Percentiles rank a stretch among this genome's conserved stretches.
phyloP scores from a whole-genome alignment of 2,888 invertebrate genomes.

The Anodontia alba region DNA sequence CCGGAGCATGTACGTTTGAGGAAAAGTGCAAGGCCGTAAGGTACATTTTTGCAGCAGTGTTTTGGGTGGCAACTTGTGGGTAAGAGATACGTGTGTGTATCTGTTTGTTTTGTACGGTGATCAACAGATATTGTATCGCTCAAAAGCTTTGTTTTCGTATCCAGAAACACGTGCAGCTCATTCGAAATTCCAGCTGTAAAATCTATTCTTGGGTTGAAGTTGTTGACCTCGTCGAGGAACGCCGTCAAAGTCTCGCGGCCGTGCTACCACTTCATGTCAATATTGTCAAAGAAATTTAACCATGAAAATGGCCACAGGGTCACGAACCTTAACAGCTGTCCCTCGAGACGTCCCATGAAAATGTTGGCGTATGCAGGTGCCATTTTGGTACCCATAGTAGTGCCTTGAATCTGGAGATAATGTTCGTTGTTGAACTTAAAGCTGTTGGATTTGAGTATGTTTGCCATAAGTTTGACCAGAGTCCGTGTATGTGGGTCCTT shows the following conservation, averaged over 20 bases:
- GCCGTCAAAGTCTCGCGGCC: not conserved
- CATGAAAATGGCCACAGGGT: constrained; percentile 24
- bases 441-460: constrained; percentile 31
- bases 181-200: constrained; percentile 12
- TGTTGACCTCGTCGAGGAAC: not conserved
- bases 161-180: not conserved
- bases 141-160: constrained; percentile 1
- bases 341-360: constrained; percentile 48
- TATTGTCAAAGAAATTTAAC: constrained; percentile 46
- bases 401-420: constrained; percentile 18
- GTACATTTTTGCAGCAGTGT: no score
- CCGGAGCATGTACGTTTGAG: no score
- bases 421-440: constrained; percentile 40
- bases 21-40: no score
- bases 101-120: no score
- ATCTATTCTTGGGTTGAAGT: not conserved
- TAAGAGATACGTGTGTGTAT: no score
- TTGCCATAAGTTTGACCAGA: constrained; percentile 23
- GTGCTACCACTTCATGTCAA: constrained; percentile 33
- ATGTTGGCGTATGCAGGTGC: constrained; percentile 43
- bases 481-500: constrained; percentile 15
- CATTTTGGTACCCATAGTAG: constrained; percentile 13
- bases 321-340: constrained; percentile 2
- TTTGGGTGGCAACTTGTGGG: no score
- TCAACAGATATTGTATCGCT: no score